These are phyloP conservation scores for Symphodus melops DNA, from an alignment of 2,113 vertebrate genomes.

Conservation along the genomic window DNA sequence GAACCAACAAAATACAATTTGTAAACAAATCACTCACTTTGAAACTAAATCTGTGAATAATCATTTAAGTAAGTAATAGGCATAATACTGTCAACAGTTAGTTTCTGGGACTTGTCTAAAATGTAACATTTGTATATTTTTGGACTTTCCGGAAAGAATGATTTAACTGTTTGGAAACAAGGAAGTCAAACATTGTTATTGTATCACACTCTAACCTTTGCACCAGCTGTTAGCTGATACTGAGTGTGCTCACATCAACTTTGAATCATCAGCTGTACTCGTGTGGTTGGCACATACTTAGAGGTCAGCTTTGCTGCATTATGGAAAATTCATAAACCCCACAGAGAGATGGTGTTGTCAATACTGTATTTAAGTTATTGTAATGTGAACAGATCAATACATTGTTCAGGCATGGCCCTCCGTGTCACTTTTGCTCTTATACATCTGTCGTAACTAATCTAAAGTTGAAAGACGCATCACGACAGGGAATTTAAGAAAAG, in stretches of 20 bases:
- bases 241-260: not conserved
- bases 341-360: conserved; percentile 39
- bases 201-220: conserved; percentile 69
- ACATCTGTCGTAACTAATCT: conserved; percentile 26
- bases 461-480: conserved; percentile 24
- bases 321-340: conserved; percentile 65
- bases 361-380: conserved; percentile 52
- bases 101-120: not conserved
- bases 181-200: conserved; percentile 52
- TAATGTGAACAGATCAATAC: conserved; percentile 46
- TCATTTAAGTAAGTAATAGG: no score
- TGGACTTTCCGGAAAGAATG: not conserved
- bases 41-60: no score
- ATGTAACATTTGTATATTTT: not conserved
- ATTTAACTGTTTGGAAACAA: conserved; percentile 25
- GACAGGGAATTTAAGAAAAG: conserved; percentile 7
- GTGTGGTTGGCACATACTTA: conserved; percentile 14
- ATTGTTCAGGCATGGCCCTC: conserved; percentile 26
- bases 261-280: conserved; percentile 14
- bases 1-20: no score
- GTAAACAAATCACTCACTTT: no score
- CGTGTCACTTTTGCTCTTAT: conserved; percentile 14
- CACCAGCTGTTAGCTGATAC: conserved; percentile 15
- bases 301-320: conserved; percentile 50
- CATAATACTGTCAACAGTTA: no score